Conservation (phyloP, 2,888 invertebrate genomes). For the Cantharis rufa region DNA sequence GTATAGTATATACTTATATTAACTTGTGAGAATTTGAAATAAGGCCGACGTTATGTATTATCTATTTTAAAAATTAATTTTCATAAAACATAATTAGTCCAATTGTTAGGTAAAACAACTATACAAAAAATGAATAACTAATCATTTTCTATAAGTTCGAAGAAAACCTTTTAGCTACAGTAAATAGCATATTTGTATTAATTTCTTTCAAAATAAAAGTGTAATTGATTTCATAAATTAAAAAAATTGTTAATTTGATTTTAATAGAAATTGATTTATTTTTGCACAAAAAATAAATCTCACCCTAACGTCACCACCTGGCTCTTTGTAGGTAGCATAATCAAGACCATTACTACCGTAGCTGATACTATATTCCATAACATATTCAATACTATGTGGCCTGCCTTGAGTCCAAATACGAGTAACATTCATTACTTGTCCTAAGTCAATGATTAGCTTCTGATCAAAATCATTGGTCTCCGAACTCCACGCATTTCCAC, state of each 20-base stretch:
- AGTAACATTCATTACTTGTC: slow-evolving; percentile 85
- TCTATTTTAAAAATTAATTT: neutral
- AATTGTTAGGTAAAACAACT: neutral
- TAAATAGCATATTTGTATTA: neutral
- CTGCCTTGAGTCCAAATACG: slow-evolving; percentile 89
- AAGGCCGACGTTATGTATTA: neutral
- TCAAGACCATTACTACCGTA: slow-evolving; percentile 91
- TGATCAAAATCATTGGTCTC: slow-evolving; percentile 90
- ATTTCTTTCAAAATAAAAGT: neutral
- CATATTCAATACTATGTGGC: slow-evolving; percentile 86
- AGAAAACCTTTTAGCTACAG: neutral
- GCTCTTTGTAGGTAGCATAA: slow-evolving; percentile 86
- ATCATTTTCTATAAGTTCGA: neutral
- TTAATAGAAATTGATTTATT: neutral
- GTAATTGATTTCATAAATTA: neutral
- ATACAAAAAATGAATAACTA: no score
- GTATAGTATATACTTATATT: no score
- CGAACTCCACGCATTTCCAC: slow-evolving; percentile 91
- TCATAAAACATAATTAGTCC: neutral
- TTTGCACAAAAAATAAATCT: slow-evolving; percentile 43
- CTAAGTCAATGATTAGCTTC: slow-evolving; percentile 88
- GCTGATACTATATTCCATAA: slow-evolving; percentile 91
- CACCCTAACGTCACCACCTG: slow-evolving; percentile 90
- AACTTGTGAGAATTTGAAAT: no score
- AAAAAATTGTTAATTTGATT: neutral